Conservation (phyloP, 2,888 invertebrate genomes). For the Tachina fera region DNA sequence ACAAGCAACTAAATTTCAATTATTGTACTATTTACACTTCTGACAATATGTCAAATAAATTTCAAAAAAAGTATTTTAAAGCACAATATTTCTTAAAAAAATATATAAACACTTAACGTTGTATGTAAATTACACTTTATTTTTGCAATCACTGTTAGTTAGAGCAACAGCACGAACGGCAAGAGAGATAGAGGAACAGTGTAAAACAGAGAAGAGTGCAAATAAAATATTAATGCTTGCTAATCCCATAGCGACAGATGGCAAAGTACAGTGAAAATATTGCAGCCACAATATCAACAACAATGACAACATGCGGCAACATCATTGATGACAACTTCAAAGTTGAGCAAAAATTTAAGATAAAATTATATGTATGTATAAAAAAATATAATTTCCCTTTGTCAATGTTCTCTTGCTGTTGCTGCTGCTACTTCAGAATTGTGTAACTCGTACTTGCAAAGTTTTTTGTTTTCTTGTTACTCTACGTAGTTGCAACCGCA, state of each 20-base stretch:
- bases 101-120: background rate
- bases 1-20: too few species aligned
- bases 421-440: background rate
- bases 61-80: too few species aligned
- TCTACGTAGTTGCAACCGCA: conserved; percentile 41
- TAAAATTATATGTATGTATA: background rate
- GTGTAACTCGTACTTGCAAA: conserved; percentile 13
- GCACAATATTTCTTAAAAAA: too few species aligned
- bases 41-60: too few species aligned
- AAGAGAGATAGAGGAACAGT: background rate
- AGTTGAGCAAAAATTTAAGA: conserved; percentile 55
- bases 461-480: background rate
- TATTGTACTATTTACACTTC: too few species aligned
- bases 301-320: conserved; percentile 49
- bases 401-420: background rate
- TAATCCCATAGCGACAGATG: conserved; percentile 67
- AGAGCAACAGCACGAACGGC: too few species aligned
- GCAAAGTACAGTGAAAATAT: conserved; percentile 40
- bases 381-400: conserved; percentile 9
- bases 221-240: conserved; percentile 55
- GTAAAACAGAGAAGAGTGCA: background rate
- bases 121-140: background rate
- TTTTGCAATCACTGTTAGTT: conserved; percentile 28
- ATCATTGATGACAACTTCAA: conserved; percentile 59
- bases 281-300: conserved; percentile 52